Conservation (phyloP, 2,888 invertebrate species). For the Fragum sueziense region DNA sequence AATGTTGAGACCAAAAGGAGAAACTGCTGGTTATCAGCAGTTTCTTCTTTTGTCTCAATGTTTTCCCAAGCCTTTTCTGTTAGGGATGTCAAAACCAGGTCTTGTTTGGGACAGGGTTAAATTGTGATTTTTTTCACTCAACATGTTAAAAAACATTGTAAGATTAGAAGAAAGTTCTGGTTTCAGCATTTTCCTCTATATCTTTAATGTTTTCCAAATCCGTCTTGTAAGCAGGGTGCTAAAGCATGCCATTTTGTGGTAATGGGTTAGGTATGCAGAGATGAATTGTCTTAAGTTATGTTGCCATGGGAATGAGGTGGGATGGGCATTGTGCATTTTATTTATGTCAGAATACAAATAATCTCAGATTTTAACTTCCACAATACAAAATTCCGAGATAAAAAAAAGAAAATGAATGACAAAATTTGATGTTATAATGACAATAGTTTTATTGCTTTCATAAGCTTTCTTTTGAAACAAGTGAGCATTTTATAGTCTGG, state of each 20-base stretch:
- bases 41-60: too few species aligned
- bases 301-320: not conserved
- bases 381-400: not conserved
- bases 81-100: too few species aligned
- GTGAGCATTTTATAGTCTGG: too few species aligned
- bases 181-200: not conserved
- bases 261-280: not conserved
- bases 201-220: not conserved
- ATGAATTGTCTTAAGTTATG: not conserved
- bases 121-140: too few species aligned
- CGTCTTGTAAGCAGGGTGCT: not conserved
- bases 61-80: too few species aligned
- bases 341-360: not conserved
- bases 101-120: too few species aligned
- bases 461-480: too few species aligned
- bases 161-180: not conserved
- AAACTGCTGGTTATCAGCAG: too few species aligned
- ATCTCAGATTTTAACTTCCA: not conserved
- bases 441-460: not conserved
- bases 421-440: not conserved
- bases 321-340: too few species aligned
- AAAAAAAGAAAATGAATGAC: not conserved
- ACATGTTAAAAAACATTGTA: not conserved
- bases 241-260: not conserved
- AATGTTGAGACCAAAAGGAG: too few species aligned